A percentile compares a stretch with the other conserved stretches of the same genome.
Evolutionary conservation across 2,113 vertebrate species (phyloP).

Genomic region (Halichoerus grypus): DNA sequence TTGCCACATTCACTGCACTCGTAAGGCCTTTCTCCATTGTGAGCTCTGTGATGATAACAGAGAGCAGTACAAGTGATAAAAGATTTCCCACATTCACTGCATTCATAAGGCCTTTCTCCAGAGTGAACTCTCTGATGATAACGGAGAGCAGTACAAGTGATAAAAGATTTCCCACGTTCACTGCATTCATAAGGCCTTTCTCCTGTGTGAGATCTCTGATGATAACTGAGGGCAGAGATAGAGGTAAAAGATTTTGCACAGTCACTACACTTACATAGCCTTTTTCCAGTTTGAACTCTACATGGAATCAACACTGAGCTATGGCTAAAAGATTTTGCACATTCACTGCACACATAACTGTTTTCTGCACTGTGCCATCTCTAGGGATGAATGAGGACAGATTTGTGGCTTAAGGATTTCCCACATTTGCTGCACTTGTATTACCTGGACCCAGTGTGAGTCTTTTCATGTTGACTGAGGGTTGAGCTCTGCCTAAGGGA

Average conservation of each 20-base stretch:
- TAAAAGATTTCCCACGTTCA: conserved; percentile 42
- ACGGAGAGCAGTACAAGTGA: background rate
- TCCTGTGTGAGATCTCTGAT: conserved; percentile 3
- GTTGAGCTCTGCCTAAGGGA: background rate
- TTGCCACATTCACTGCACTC: conserved; percentile 8
- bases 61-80: conserved; percentile 19
- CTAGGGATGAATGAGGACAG: background rate
- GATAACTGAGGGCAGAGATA: background rate
- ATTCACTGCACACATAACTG: background rate
- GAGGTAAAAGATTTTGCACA: conserved; percentile 54
- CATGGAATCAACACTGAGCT: background rate
- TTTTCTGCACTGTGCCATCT: background rate
- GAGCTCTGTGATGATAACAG: conserved; percentile 38
- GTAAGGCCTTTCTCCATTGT: conserved; percentile 43
- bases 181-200: conserved; percentile 27
- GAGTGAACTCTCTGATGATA: conserved; percentile 41
- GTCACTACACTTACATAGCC: conserved; percentile 12
- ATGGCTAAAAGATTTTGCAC: background rate
- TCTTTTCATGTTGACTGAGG: background rate
- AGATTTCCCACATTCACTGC: background rate
- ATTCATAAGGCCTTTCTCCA: background rate
- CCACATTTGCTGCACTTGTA: conserved; percentile 32
- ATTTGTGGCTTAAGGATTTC: background rate
- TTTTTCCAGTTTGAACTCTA: background rate
- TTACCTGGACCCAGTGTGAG: background rate